Evolutionary conservation across 1,140 invertebrate species (phyloP), one percentile per base, ranked within the genome.

Genomic region (Anagrus nilaparvatae): DNA sequence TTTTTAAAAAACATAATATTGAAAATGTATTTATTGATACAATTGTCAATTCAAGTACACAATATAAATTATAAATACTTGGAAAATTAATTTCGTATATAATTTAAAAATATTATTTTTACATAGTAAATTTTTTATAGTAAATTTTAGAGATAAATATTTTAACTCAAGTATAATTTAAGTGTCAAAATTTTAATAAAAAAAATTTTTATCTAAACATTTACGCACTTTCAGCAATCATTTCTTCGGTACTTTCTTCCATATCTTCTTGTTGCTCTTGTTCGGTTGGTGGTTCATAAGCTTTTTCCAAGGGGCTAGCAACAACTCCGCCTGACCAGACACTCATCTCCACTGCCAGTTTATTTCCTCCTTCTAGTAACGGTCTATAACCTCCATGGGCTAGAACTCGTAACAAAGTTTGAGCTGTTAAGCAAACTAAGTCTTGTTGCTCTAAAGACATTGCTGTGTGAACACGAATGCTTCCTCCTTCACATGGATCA

Each of bases 391-490:
- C 92, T 4, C 92, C 93, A 55, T 96, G 87, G 6, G 84, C 78
- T 14, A 97, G 71, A 7, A 97, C 85, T 20, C 94, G 72, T 0
- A 97, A 65, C 5, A 98, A 64, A 1, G 85, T 92, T 56, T 79
- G 76, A 3, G 92, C 87, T 17, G 93, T 94, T 52, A 89, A 77
- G 57, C 93, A 95, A 33, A 94, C 87, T 33, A 82, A 69, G 70
- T 98, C 95, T 69, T 96, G 90, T 62, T 97, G 89, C 56, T 94
- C 89, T n/a, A 96, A 69, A 1, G 85, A 81, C 73, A 98, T 83
- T 2, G 82, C 79, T 16, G 87, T 91, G 59, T 97, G 93, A 4
- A 95, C 87, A 12, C 92, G 75, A 21, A 88, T 81, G 48, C 83
- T 84, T 1, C 85, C 87, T 28, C 82, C 82, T 61, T 97, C 90